Base-by-base conservation (phyloP, 2,888 invertebrate species). In the Parochlus steinenii region DNA sequence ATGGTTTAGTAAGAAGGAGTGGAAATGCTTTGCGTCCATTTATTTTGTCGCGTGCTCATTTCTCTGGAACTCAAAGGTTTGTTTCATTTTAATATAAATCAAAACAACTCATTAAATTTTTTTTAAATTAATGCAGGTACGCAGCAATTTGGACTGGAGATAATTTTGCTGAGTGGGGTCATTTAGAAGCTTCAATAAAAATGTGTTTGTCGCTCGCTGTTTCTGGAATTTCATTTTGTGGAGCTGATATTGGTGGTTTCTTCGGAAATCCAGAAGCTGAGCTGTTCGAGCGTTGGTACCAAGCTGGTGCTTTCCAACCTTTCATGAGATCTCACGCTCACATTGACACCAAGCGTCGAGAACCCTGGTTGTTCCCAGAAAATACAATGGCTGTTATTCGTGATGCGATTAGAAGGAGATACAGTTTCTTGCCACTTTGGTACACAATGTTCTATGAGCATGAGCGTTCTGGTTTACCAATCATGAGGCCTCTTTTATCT, bases 111-210 rank as follows among this genome's bases (percentile, higher is more conserved):
- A n/a, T n/a, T n/a, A n/a, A n/a, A n/a, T n/a, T n/a, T n/a, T n/a
- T n/a, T n/a, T n/a, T n/a, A n/a, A 22, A 10, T 32, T 11, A 20
- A 10, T 24, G 26, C 7, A 65, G 70, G 31, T 83, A 67, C 48
- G 71, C 81, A 0, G 82, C 93, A 0, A 75, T 95, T 22, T 99
- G 98, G 98, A 99, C 98, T 0, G 98, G 98, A 0, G 98, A 99
- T 57, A 99, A 98, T 55, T 65, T 69, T 23, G 97, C 89, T 0
- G 85, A 92, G 26, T 99, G 98, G 98, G 67, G 72, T 2, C 95
- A 93, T 62, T 65, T 99, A 12, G 74, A 76, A 31, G 71, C 73
- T 4, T 77, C 82, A 0, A 71, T 83, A 31, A 90, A 93, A 1
- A 98, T 98, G 97, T 81, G 95, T 47, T 63, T 99, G 3, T 80